Percentiles rank a stretch among this genome's conserved stretches.
phyloP scores from a whole-genome alignment of 2,888 invertebrate genomes.

The Lissonota sp. region DNA sequence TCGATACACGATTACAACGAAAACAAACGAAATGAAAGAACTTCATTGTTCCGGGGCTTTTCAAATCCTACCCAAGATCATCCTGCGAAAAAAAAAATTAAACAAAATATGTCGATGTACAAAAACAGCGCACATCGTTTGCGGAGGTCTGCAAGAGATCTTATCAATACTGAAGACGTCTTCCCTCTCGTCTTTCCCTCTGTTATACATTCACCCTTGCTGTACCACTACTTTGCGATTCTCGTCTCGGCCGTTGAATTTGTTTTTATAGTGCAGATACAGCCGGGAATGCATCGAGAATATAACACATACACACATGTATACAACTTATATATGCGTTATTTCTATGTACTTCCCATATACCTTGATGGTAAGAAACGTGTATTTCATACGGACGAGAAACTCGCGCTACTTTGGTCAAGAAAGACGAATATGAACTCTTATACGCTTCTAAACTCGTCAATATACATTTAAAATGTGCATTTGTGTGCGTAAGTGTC shows the following conservation, averaged over 20 bases:
- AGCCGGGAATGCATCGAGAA: constrained; percentile 53
- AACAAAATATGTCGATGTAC: constrained; percentile 12
- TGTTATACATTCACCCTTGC: constrained; percentile 43
- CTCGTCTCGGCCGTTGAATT: constrained; percentile 46
- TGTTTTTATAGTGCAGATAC: constrained; percentile 58
- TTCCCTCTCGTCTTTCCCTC: constrained; percentile 19
- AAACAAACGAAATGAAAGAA: constrained; percentile 24
- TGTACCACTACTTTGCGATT: constrained; percentile 5
- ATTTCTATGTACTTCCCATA: constrained; percentile 14
- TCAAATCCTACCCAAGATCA: constrained; percentile 8
- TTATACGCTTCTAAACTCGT: too few relatives aligned
- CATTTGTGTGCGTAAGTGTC: too few relatives aligned
- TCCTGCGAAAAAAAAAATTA: constrained; percentile 8
- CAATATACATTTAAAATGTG: too few relatives aligned
- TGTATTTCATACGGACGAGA: constrained; percentile 14
- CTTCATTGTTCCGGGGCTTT: constrained; percentile 28
- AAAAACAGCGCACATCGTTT: constrained; percentile 9
- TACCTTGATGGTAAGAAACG: constrained; percentile 14
- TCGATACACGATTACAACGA: constrained; percentile 10
- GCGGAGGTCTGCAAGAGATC: constrained; percentile 36
- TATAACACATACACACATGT: constrained; percentile 16
- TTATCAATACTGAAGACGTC: constrained; percentile 55
- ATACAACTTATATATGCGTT: constrained; percentile 6
- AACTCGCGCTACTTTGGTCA: constrained; percentile 46
- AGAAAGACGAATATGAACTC: constrained; percentile 51